Conservation (phyloP, 1,140 invertebrate genomes). For the Sesamia nonagrioides region DNA sequence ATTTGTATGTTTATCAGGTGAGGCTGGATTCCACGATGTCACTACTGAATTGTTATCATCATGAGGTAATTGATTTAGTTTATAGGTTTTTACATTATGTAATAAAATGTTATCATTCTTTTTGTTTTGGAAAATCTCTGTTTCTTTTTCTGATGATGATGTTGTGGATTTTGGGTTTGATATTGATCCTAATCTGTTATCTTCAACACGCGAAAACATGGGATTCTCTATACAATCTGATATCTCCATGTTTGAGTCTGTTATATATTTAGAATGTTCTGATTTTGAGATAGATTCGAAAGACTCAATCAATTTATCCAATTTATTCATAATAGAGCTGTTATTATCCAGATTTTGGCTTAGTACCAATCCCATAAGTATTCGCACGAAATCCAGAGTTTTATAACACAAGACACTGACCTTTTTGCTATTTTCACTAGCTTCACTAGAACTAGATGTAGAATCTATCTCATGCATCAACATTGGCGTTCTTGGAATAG, state of each 20-base stretch:
- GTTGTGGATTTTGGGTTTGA: background rate
- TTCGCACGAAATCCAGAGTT: background rate
- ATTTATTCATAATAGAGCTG: background rate
- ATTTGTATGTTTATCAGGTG: background rate
- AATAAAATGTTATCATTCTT: background rate
- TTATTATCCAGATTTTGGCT: background rate
- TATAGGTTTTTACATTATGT: background rate
- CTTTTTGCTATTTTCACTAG: background rate
- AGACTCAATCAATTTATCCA: background rate
- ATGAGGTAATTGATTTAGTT: background rate
- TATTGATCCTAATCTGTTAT: background rate
- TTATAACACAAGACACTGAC: background rate
- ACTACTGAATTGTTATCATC: background rate
- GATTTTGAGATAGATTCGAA: conserved; percentile 9
- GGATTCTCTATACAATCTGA: background rate
- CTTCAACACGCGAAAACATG: background rate
- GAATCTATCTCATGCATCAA: conserved; percentile 48
- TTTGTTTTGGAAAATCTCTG: background rate
- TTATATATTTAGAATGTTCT: background rate
- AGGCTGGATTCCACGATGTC: background rate
- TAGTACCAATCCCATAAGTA: background rate
- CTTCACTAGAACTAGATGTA: conserved; percentile 46
- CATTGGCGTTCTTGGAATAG: conserved; percentile 71
- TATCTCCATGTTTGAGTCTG: background rate
- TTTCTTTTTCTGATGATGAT: background rate